Evolutionary conservation across 2,113 vertebrate species (phyloP).

Genomic region (Poeciliopsis turrubarensis): DNA sequence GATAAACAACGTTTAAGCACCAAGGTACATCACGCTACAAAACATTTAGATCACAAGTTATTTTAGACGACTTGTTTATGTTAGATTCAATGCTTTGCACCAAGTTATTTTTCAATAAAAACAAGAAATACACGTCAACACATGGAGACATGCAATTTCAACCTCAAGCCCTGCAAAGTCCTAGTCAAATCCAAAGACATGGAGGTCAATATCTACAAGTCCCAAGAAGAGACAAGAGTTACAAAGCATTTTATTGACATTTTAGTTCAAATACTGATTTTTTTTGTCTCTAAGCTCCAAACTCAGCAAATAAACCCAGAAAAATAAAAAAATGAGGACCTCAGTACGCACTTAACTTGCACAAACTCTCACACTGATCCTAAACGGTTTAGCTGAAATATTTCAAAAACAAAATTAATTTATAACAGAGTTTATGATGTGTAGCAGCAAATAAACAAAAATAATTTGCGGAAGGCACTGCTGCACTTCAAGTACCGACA

Average conservation of each 20-base stretch:
- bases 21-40: not conserved
- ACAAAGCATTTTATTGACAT: not conserved
- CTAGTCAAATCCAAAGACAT: too few relatives aligned
- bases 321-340: not conserved
- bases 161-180: too few relatives aligned
- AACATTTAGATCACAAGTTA: not conserved
- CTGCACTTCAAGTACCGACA: constrained; percentile 41
- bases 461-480: constrained; percentile 21
- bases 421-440: not conserved
- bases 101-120: not conserved
- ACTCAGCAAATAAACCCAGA: not conserved
- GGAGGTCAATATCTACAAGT: too few relatives aligned
- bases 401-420: constrained; percentile 27
- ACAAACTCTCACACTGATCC: not conserved
- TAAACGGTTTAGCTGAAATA: constrained; percentile 14
- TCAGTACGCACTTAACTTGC: not conserved
- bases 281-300: not conserved
- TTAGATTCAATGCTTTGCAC: not conserved
- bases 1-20: not conserved
- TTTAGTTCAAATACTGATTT: not conserved
- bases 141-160: too few relatives aligned
- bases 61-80: too few relatives aligned
- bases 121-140: too few relatives aligned
- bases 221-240: too few relatives aligned
- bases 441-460: constrained; percentile 11